Base-by-base conservation (phyloP, 2,797 vertebrate genomes). In the Sternarchorhynchus goeldii region DNA sequence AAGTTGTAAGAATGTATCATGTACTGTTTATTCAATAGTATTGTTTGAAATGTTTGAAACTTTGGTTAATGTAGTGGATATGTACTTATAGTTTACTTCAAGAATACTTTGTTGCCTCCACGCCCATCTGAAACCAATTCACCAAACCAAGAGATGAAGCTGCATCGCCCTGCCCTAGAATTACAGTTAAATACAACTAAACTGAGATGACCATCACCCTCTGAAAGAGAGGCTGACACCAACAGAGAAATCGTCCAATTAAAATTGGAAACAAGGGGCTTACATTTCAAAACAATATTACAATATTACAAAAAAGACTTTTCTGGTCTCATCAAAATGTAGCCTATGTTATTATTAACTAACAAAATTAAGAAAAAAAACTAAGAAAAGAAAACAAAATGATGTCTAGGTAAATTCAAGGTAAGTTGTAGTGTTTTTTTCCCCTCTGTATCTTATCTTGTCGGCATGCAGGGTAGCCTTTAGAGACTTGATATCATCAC, bases 91-190 rank as follows among this genome's bases (percentile, higher is more conserved):
- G 17, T 69, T 21, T n/a, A 36, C 50, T 14, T 16, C 59, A 50
- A 50, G 12, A 12, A 12, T 14, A 4, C 41, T 53, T 53, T 39
- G 18, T 74, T 71, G 75, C 69, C 69, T 29, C 18, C n/a, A 58
- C 6, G 56, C 21, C 62, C 85, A 86, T 74, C 72, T 83, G 79
- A 80, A 81, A 81, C 64, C 56, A 81, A 79, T 84, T 81, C 84
- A 25, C 64, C 57, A 75, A 73, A 67, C 18, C 41, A 76, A 67
- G 57, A 69, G 75, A 53, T 81, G 72, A 72, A 73, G 69, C 70
- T 73, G 77, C 55, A 76, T 69, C 67, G 82, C 58, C 78, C 29
- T 71, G 21, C 34, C 57, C 34, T 56, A 31, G 17, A 76, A 73
- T 25, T 25, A 34, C 68, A 63, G 66, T 69, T 67, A 77, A 75